Evolutionary conservation across 2,797 vertebrate genomes (phyloP).

Genomic region (Pygocentrus nattereri): DNA sequence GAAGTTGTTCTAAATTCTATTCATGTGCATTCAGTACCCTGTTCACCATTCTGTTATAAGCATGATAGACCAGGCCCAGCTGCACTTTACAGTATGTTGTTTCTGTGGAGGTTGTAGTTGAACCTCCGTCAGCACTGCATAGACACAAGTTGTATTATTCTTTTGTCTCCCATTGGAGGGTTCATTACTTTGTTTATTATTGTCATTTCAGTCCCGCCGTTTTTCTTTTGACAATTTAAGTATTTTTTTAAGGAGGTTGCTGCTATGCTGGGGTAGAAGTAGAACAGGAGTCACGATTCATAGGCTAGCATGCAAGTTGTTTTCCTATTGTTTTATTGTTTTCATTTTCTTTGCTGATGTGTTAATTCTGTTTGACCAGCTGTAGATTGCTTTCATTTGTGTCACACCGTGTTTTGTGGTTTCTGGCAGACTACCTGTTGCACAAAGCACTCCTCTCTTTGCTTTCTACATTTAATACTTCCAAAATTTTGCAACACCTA

Average conservation of each 20-base stretch:
- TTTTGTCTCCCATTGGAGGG: conserved; percentile 28
- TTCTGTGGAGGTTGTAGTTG: conserved; percentile 57
- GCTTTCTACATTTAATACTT: conserved; percentile 74
- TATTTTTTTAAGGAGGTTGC: conserved; percentile 29
- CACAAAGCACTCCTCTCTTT: conserved; percentile 66
- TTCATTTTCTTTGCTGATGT: conserved; percentile 73
- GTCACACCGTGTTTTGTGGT: conserved; percentile 80
- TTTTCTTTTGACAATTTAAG: conserved; percentile 23
- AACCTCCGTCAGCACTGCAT: conserved; percentile 56
- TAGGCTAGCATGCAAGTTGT: conserved; percentile 61
- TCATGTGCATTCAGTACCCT: conserved; percentile 72
- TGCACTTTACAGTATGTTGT: conserved; percentile 55
- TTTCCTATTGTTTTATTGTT: conserved; percentile 70
- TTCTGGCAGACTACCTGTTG: conserved; percentile 46
- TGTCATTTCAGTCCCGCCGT: conserved; percentile 44
- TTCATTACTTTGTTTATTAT: conserved; percentile 51
- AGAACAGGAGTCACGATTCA: conserved; percentile 37
- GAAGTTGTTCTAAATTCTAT: conserved; percentile 64
- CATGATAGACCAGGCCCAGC: conserved; percentile 52
- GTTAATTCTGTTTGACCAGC: conserved; percentile 71
- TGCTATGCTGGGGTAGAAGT: conserved; percentile 32
- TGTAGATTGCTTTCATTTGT: conserved; percentile 74
- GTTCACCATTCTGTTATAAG: conserved; percentile 40
- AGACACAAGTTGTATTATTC: conserved; percentile 45
- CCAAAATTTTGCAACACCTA: conserved; percentile 76